phyloP scores from a whole-genome alignment of 2,797 vertebrate genomes.

The Oryzias dopingdopingensis region DNA sequence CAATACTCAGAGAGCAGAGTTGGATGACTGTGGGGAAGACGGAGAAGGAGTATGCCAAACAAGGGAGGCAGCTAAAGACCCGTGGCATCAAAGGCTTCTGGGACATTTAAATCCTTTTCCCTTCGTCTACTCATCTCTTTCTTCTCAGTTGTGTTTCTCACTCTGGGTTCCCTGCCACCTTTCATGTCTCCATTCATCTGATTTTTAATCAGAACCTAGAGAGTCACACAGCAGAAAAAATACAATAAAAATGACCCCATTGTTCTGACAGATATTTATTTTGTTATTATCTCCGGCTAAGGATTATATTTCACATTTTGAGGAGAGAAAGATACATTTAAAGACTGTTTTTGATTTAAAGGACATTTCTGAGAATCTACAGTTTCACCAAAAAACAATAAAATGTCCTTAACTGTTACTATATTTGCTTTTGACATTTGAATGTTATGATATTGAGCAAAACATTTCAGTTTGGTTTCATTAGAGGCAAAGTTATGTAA shows the following conservation, averaged over 20 bases:
- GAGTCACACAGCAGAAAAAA: constrained; percentile 17
- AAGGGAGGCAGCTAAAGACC: constrained; percentile 48
- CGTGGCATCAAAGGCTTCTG: constrained; percentile 45
- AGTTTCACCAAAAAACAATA: no score
- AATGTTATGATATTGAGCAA: no score
- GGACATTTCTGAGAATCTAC: no score
- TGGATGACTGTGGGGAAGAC: constrained; percentile 37
- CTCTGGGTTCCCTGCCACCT: constrained; percentile 14
- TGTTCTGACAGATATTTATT: no score
- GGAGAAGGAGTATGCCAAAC: constrained; percentile 49
- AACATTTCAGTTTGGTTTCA: no score
- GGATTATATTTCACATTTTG: no score
- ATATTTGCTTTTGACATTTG: no score
- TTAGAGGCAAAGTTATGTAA: no score
- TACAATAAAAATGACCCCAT: not conserved
- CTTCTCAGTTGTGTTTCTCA: constrained; percentile 20
- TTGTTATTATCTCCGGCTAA: no score
- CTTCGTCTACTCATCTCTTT: constrained; percentile 36
- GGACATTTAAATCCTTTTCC: constrained; percentile 46
- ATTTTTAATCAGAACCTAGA: constrained; percentile 27
- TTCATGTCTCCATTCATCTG: constrained; percentile 31
- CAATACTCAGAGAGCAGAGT: constrained; percentile 35
- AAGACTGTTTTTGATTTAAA: no score
- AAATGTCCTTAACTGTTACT: no score
- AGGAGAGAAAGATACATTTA: no score